Conservation (phyloP, 2,888 invertebrate species). For the Rugalucina vietnamica region DNA sequence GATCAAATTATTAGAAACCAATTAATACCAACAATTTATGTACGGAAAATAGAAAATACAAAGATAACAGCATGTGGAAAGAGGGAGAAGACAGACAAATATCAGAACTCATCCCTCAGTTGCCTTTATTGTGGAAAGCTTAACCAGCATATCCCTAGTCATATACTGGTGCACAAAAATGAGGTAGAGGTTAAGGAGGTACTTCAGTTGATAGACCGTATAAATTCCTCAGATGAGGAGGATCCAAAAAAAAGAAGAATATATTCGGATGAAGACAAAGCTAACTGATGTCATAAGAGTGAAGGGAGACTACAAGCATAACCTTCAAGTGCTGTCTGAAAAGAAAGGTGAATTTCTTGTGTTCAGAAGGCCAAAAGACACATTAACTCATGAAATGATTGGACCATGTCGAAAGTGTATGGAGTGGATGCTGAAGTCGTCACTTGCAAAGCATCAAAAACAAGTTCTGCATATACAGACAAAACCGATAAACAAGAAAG, state of each 20-base stretch:
- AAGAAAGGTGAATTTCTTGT: neutral
- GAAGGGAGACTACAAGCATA: neutral
- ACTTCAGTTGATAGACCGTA: neutral
- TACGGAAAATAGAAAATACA: neutral
- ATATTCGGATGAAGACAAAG: neutral
- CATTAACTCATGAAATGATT: neutral
- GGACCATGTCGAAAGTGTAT: neutral
- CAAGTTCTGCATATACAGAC: neutral
- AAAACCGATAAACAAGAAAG: neutral
- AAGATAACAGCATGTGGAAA: neutral
- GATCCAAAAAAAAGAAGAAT: neutral
- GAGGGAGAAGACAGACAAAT: neutral
- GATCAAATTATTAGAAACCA: neutral
- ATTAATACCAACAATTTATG: no score
- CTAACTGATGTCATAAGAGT: neutral
- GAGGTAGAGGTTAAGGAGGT: neutral
- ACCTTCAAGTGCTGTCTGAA: neutral
- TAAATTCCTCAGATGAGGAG: neutral
- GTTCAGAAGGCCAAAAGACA: neutral
- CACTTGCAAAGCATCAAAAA: constrained; percentile 3
- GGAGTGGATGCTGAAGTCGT: neutral
- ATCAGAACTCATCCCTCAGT: neutral
- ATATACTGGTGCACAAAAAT: neutral
- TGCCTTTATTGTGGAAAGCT: neutral
- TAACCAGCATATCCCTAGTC: neutral